Percentiles rank a stretch among this genome's conserved stretches.
Conservation (phyloP, 2,113 vertebrate species). For the Hemicordylus capensis region DNA sequence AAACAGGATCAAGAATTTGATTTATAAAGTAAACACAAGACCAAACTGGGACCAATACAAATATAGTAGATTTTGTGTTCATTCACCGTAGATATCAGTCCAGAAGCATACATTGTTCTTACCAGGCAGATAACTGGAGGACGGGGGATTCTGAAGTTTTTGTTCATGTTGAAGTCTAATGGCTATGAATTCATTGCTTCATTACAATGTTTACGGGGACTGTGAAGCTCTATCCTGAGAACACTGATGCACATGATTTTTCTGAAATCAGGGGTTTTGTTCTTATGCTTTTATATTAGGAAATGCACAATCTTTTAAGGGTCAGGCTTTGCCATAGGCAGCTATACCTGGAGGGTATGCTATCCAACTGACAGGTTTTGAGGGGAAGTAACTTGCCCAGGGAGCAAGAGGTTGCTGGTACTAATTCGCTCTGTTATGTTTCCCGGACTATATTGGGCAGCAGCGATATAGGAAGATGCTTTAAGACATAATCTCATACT, state of each 20-base stretch:
- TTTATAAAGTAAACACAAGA: conserved; percentile 23
- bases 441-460: too few species aligned
- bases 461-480: too few species aligned
- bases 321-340: too few species aligned
- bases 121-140: background rate
- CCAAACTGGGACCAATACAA: background rate
- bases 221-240: background rate
- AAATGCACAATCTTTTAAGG: too few species aligned
- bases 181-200: background rate
- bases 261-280: background rate
- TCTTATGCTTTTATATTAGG: too few species aligned
- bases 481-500: too few species aligned
- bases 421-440: too few species aligned
- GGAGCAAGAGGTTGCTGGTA: too few species aligned
- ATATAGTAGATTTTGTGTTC: conserved; percentile 2
- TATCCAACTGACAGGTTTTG: too few species aligned
- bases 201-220: background rate
- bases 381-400: too few species aligned
- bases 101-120: background rate
- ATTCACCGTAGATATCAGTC: background rate
- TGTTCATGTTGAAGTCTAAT: conserved; percentile 6
- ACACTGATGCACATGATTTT: background rate
- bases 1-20: background rate
- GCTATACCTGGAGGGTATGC: too few species aligned
- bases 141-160: rapidly evolving